Conservation (phyloP, 2,113 vertebrate genomes). For the Coptodon rendalli region DNA sequence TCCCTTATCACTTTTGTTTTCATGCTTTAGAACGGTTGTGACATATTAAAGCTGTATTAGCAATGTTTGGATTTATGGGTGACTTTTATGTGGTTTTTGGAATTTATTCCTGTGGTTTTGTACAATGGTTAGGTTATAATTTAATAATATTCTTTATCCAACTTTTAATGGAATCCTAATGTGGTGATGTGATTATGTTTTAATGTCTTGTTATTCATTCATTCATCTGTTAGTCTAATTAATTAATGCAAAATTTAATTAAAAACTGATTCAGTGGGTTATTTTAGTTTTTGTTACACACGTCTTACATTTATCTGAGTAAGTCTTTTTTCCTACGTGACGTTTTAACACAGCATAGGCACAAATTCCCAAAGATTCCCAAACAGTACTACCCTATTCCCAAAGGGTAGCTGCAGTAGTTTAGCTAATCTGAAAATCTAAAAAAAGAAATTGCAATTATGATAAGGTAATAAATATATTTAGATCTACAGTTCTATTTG, state of each 20-base stretch:
- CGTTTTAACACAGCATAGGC: background rate
- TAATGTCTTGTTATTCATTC: background rate
- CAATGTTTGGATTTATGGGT: background rate
- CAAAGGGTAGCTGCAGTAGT: background rate
- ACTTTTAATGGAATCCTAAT: background rate
- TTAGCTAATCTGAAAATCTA: background rate
- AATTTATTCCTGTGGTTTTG: background rate
- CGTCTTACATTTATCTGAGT: background rate
- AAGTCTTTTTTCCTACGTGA: background rate
- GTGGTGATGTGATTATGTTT: background rate
- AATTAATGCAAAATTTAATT: background rate
- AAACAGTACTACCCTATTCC: background rate
- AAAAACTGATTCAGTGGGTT: background rate
- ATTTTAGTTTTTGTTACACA: background rate
- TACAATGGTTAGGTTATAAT: background rate
- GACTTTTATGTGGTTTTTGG: background rate
- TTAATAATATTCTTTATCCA: background rate
- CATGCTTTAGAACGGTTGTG: background rate
- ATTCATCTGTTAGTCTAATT: background rate
- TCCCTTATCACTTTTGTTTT: background rate
- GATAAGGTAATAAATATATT: background rate
- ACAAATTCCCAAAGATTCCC: background rate
- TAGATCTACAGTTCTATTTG: background rate
- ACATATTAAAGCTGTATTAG: background rate
- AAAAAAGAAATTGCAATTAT: fast-evolving